Base-by-base conservation (phyloP, 2,113 vertebrate genomes). In the Symphodus melops region DNA sequence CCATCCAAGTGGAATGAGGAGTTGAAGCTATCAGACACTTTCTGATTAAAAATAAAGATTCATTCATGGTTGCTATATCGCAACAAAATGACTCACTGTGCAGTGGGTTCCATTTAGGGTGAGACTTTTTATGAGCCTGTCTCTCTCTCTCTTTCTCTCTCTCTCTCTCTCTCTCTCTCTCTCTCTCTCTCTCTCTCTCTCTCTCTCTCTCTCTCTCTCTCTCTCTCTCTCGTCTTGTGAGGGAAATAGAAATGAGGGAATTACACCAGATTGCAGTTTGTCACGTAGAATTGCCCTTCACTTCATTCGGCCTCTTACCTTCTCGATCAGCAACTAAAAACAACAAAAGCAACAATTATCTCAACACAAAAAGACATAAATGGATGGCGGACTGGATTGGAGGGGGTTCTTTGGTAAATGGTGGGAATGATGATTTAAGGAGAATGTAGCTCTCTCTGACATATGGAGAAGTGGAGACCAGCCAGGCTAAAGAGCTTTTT, bases 401-500 rank as follows among this genome's bases (percentile, higher is more conserved):
- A 33, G 12, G 57, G 36, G 91, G 91, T 87, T 94, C 86, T 92
- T 94, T 90, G 92, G 92, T 93, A 95, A 95, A 95, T 93, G 94
- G 94, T 94, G 95, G 94, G 94, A 95, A 96, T 95, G 93, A 94
- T 95, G 95, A 95, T 96, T 95, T 94, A 93, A 91, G 91, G 91
- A 93, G 94, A 83, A 66, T 54, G 69, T 58, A 25, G 48, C 23
- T 10, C 56, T 49, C 96, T 95, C 94, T 95, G 95, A 96, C 96
- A 96, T 97, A 96, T 96, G 96, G 96, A 94, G 93, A 94, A 96
- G 96, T 95, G 95, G 92, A 25, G 61, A 28, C 58, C 33, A 25
- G 54, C 46, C 21, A 25, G 91, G 94, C 93, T 13, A 16, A 70
- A 81, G 65, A 66, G 53, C 39, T 55, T 94, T 51, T 96, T 96